Conservation (phyloP, 2,888 invertebrate species). For the Augiades crinisus region DNA sequence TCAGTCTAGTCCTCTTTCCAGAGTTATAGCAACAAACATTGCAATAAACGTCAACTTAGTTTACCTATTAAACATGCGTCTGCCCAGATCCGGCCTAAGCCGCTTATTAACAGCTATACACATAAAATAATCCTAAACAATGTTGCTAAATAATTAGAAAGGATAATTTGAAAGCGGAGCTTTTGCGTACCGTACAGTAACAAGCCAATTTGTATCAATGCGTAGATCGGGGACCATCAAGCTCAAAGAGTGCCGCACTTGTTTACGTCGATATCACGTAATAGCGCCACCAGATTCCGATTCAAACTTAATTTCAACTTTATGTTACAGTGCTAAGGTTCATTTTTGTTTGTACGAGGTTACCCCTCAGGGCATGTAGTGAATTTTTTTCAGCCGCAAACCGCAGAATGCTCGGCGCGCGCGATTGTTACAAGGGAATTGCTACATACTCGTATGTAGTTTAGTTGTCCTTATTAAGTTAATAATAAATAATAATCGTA, state of each 20-base stretch:
- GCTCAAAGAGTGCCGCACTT: slow-evolving; percentile 68
- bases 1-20: no score
- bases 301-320: slow-evolving; percentile 29
- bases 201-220: slow-evolving; percentile 69
- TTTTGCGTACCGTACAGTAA: slow-evolving; percentile 28
- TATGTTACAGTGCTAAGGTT: slow-evolving; percentile 30
- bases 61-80: no score
- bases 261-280: slow-evolving; percentile 63
- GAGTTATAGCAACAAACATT: no score
- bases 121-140: background rate
- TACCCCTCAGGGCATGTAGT: slow-evolving; percentile 11
- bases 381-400: slow-evolving; percentile 58
- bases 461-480: slow-evolving; percentile 19
- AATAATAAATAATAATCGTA: slow-evolving; percentile 20
- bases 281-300: slow-evolving; percentile 41
- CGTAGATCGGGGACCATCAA: slow-evolving; percentile 56
- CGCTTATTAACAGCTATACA: background rate
- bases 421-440: slow-evolving; percentile 26
- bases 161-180: background rate
- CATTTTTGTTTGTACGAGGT: slow-evolving; percentile 26
- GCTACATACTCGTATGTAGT: slow-evolving; percentile 9
- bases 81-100: no score
- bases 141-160: slow-evolving; percentile 9
- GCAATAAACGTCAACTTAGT: no score
- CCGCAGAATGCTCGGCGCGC: slow-evolving; percentile 63